Conservation (phyloP, 2,888 invertebrate genomes). For the Pandemis corylana region DNA sequence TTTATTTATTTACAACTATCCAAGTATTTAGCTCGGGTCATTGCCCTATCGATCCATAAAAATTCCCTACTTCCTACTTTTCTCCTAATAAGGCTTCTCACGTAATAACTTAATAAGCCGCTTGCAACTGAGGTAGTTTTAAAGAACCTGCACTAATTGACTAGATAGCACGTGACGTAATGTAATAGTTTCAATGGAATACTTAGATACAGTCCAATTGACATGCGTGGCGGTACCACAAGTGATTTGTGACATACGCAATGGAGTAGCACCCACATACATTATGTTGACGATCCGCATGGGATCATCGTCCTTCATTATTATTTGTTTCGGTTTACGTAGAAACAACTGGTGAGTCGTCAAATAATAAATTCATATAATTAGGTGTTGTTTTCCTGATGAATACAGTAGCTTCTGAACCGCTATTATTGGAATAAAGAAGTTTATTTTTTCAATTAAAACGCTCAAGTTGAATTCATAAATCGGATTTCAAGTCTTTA, state of each 20-base stretch:
- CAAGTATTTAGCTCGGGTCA: not conserved
- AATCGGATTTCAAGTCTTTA: no score
- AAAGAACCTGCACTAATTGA: slow-evolving; percentile 23
- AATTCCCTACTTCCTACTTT: slow-evolving; percentile 1
- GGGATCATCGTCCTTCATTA: slow-evolving; percentile 31
- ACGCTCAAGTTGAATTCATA: no score
- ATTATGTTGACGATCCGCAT: slow-evolving; percentile 5
- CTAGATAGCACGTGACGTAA: slow-evolving; percentile 12
- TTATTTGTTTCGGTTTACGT: slow-evolving; percentile 10
- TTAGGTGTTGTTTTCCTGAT: not conserved
- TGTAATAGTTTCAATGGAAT: slow-evolving; percentile 11
- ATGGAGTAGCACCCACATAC: slow-evolving; percentile 22
- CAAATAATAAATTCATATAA: not conserved
- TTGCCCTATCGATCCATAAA: not conserved
- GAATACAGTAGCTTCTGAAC: not conserved
- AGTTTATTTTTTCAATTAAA: no score
- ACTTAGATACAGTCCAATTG: slow-evolving; percentile 26
- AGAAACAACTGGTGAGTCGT: slow-evolving; percentile 25
- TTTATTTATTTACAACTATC: not conserved
- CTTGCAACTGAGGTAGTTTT: slow-evolving; percentile 17
- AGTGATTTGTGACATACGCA: slow-evolving; percentile 21
- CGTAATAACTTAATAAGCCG: slow-evolving; percentile 32
- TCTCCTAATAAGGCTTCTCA: slow-evolving; percentile 21
- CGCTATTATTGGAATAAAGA: no score
- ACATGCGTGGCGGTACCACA: slow-evolving; percentile 33